Evolutionary conservation across 2,888 invertebrate genomes (phyloP).

Genomic region (Dermolepida albohirtum): DNA sequence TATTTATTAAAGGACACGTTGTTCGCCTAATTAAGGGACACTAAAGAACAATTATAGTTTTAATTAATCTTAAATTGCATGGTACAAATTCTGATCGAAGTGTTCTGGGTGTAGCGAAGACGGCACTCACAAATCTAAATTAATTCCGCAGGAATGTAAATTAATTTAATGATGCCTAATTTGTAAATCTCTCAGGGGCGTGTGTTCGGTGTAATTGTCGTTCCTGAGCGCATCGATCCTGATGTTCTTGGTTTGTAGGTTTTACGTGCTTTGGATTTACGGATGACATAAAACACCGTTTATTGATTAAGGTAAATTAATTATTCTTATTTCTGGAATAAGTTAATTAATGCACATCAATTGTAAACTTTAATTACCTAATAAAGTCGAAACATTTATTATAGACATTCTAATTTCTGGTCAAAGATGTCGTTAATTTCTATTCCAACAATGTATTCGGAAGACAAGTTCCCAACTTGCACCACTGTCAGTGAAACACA

Average conservation of each 20-base stretch:
- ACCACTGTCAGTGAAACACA: no score
- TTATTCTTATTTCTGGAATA: no score
- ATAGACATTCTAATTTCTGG: no score
- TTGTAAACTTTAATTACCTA: no score
- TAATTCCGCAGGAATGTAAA: conserved; percentile 44
- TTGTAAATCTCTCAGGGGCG: conserved; percentile 40
- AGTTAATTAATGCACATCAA: no score
- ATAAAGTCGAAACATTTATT: no score
- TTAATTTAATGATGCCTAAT: conserved; percentile 45
- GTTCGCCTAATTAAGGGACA: conserved; percentile 49
- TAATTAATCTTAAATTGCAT: conserved; percentile 51
- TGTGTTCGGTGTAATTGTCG: conserved; percentile 34
- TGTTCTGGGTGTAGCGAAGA: conserved; percentile 4
- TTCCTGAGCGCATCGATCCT: conserved; percentile 30
- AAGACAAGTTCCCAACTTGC: no score
- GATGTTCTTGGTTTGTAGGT: conserved; percentile 7
- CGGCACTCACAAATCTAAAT: conserved; percentile 38
- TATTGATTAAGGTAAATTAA: no score
- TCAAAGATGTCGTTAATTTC: no score
- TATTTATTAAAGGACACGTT: conserved; percentile 48
- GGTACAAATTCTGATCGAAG: conserved; percentile 42
- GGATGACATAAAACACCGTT: no score
- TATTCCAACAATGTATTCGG: no score
- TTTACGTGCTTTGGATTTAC: conserved; percentile 7
- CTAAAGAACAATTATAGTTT: conserved; percentile 52